Conservation (phyloP, 2,797 vertebrate genomes). For the Pristis pectinata region DNA sequence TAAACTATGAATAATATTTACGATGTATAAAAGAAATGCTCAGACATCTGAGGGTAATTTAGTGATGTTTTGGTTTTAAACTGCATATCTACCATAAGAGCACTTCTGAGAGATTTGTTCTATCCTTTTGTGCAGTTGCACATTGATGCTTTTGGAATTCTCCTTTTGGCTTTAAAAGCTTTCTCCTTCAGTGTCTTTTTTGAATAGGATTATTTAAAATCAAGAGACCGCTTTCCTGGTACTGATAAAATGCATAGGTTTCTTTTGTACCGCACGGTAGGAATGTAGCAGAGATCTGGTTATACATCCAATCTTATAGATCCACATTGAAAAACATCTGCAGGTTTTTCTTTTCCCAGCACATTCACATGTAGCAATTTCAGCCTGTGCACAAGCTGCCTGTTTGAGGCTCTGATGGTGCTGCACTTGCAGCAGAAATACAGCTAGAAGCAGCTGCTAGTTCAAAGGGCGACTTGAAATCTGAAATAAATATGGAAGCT, state of each 20-base stretch:
- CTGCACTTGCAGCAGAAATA: background rate
- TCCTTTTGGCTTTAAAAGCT: background rate
- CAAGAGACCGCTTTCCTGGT: background rate
- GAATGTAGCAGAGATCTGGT: background rate
- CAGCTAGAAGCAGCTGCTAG: slow-evolving; percentile 22
- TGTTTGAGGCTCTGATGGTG: background rate
- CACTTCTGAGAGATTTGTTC: background rate
- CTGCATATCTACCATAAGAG: background rate
- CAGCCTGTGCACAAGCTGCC: background rate
- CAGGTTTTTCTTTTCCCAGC: background rate
- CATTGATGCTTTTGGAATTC: background rate
- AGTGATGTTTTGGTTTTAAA: background rate
- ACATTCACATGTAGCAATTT: background rate
- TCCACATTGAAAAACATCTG: background rate
- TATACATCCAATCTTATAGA: background rate
- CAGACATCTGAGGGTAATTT: background rate
- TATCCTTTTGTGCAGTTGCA: slow-evolving; percentile 13
- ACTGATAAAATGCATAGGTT: background rate
- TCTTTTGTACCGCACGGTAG: background rate
- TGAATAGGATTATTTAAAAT: slow-evolving; percentile 5
- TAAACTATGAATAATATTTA: background rate
- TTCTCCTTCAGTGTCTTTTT: background rate
- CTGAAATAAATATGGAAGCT: slow-evolving; percentile 36
- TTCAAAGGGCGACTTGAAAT: slow-evolving; percentile 35
- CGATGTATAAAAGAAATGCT: background rate